Evolutionary conservation across 1,140 invertebrate species (phyloP).

Genomic region (Drosophila biarmipes): DNA sequence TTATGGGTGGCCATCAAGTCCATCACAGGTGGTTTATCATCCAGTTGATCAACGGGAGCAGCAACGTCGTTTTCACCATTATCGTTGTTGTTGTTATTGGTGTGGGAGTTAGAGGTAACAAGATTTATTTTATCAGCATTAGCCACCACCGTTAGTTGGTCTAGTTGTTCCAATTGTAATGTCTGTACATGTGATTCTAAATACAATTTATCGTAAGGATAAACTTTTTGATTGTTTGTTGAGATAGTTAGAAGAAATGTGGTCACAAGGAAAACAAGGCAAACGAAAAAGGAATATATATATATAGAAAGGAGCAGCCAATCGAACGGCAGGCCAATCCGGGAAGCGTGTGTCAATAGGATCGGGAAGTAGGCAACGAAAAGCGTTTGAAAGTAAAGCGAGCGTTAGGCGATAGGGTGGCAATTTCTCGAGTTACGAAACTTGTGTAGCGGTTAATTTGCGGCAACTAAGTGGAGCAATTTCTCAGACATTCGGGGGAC

Average conservation of each 20-base stretch:
- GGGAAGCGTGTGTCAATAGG: conserved; percentile 32
- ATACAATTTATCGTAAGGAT: conserved; percentile 84
- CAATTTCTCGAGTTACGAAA: conserved; percentile 67
- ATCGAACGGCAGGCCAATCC: conserved; percentile 84
- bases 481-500: not conserved
- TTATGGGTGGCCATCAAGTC: conserved; percentile 52
- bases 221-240: conserved; percentile 60
- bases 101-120: conserved; percentile 84
- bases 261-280: conserved; percentile 17
- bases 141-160: conserved; percentile 86
- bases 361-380: conserved; percentile 31
- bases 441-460: conserved; percentile 78
- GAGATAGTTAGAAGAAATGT: conserved; percentile 37
- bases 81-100: conserved; percentile 42
- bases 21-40: conserved; percentile 44
- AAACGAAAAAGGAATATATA: conserved; percentile 41
- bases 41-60: conserved; percentile 40
- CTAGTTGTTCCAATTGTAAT: conserved; percentile 87
- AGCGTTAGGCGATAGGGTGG: conserved; percentile 59
- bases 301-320: conserved; percentile 49
- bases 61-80: conserved; percentile 35
- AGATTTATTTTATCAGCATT: conserved; percentile 85
- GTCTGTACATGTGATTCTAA: conserved; percentile 87
- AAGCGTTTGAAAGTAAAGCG: conserved; percentile 44
- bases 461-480: conserved; percentile 59